Evolutionary conservation across 2,797 vertebrate genomes (phyloP).

Genomic region (Rhadinocentrus ornatus): DNA sequence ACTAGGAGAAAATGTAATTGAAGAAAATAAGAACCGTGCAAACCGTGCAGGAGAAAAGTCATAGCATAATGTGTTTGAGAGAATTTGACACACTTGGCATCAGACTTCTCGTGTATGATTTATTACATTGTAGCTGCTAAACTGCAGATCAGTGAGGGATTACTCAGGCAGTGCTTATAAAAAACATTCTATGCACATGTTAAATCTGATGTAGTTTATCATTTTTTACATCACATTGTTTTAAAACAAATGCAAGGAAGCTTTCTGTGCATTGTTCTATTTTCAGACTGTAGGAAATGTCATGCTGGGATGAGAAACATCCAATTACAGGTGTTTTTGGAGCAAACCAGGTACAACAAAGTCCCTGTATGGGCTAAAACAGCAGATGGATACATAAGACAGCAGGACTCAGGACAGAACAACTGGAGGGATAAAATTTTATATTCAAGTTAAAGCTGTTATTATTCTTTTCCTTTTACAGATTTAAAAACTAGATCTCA

Average conservation of each 20-base stretch:
- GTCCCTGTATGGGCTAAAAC: neutral
- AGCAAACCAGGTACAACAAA: neutral
- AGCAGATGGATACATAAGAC: neutral
- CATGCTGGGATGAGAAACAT: no score
- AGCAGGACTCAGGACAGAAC: neutral
- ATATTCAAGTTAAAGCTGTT: neutral
- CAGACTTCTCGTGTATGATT: no score
- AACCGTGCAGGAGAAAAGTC: no score
- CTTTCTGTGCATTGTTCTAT: neutral
- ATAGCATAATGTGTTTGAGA: no score
- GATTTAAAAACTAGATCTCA: neutral
- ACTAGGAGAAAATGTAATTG: no score
- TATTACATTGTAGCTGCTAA: no score
- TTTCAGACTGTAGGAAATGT: neutral
- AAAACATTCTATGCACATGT: no score
- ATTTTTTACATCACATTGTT: neutral
- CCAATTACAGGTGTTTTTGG: neutral
- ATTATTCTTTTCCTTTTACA: neutral
- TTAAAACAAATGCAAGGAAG: neutral
- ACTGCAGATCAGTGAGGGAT: no score
- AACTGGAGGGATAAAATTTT: neutral
- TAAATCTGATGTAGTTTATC: neutral
- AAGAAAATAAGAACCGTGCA: no score
- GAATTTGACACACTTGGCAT: no score
- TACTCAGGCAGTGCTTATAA: no score